Base-by-base conservation (phyloP, 2,113 vertebrate genomes). In the Morone chrysops region DNA sequence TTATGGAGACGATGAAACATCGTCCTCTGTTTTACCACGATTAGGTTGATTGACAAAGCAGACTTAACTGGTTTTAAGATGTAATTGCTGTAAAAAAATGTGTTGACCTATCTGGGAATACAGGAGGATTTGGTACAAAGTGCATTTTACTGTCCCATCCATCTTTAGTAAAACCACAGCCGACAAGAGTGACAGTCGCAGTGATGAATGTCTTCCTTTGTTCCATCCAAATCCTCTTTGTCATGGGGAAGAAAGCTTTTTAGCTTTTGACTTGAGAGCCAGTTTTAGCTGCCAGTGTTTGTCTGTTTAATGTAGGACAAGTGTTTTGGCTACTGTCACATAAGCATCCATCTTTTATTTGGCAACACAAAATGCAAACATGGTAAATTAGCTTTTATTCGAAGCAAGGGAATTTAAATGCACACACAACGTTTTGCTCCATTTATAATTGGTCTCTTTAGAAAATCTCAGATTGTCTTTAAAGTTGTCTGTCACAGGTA, bases 1-100 rank as follows among this genome's bases (percentile, higher is more conserved):
- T 94, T 92, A 94, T 85, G 92, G 92, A 93, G 92, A 90, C 88
- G 68, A 71, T 90, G 83, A 91, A 87, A 87, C 88, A 63, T 38
- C 78, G 51, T 87, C 82, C 80, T 82, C 59, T 74, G 62, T 74
- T 87, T 84, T n/a, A 86, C 91, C 83, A 62, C 63, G 7, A 70
- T 87, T 67, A 84, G 59, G 50, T 70, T 89, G 82, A 93, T 84
- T 70, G 75, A 86, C 70, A 78, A 84, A 91, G 63, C 90, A 91
- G 85, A 87, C 68, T 13, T 66, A 11, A 66, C 48, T 53, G 68
- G 40, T 82, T 81, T 84, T 20, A 63, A 63, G 57, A 68, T 74
- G 41, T 65, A 70, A 78, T 62, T 66, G 13, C 36, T 68, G 4
- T 54, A 8, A 20, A 51, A 51, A 75, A 45, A 43, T 2, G 43